Base-by-base conservation (phyloP, 2,888 invertebrate genomes). In the Pseudococcus longispinus region DNA sequence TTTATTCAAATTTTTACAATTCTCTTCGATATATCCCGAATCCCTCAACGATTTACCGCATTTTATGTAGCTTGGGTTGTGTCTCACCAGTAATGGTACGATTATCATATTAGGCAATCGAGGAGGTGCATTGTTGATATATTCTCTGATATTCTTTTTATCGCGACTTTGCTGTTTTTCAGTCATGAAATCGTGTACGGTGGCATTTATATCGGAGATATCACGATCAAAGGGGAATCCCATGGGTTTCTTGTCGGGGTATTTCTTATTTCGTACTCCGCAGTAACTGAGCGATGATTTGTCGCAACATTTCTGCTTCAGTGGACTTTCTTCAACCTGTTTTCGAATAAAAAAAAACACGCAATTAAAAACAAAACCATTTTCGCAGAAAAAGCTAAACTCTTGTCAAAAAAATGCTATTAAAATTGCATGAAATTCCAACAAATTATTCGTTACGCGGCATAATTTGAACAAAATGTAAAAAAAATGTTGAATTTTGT, bases 201-300 rank as follows among this genome's bases (percentile, higher is more conserved):
- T 29, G 6, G 70, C 13, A 2, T 70, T 29, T 18, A 70, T 3
- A 29, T 70, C 29, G 2, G 29, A 1, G n/a, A 80, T 80, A 42
- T 42, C 23, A 29, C 95, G 92, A 90, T 95, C 94, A 92, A 95
- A 94, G n/a, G 96, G 96, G 92, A 92, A 97, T 80, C 96, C 96
- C 96, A 96, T 96, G 9, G 95, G 91, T 87, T 95, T 93, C 60
- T 93, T 92, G 91, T 97, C 96, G 0, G 97, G 96, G 91, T 95
- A 97, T 89, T 93, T 92, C 87, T 93, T 93, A 91, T 95, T 95
- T 87, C 93, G 93, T 26, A 96, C 91, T 1, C 96, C 96, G 89
- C 96, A 96, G 91, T 93, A 96, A 89, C 94, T 94, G 26, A 83
- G 26, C 11, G 77, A 37, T 23, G 77, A 80, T 20, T 80, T 80